phyloP scores from a whole-genome alignment of 92 coral and sea anemone genomes.

The Phenganax stokvisi region DNA sequence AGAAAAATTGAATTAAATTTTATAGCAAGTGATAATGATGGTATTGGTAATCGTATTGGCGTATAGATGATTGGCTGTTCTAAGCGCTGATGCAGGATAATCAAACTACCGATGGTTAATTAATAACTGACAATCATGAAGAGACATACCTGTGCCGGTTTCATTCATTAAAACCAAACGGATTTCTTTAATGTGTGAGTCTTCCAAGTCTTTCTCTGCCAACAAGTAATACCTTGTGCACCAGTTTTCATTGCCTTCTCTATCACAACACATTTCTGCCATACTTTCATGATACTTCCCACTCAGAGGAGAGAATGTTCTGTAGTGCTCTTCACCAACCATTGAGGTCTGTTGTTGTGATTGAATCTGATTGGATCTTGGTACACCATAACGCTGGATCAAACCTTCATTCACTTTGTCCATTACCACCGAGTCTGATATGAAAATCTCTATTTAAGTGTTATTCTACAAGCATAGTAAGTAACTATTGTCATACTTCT shows the following conservation, averaged over 20 bases:
- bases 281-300: conserved; percentile 49
- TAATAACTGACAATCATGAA: neutral
- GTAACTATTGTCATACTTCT: too few relatives aligned
- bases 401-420: conserved; percentile 48
- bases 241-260: conserved; percentile 47
- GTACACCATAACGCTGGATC: conserved; percentile 68
- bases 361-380: conserved; percentile 52
- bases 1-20: neutral
- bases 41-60: too few relatives aligned
- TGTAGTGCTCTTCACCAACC: conserved; percentile 78
- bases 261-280: conserved; percentile 44
- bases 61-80: too few relatives aligned
- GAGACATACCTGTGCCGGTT: conserved; percentile 23
- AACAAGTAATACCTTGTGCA: conserved; percentile 81
- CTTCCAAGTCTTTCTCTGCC: conserved; percentile 72
- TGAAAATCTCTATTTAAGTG: neutral
- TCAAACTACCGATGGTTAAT: neutral
- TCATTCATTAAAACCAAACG: conserved; percentile 56
- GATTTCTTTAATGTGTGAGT: conserved; percentile 69
- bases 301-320: conserved; percentile 59
- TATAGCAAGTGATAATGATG: neutral
- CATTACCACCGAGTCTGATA: conserved; percentile 21
- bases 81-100: too few relatives aligned
- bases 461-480: too few relatives aligned
- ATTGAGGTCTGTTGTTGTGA: conserved; percentile 71